Evolutionary conservation across 2,888 invertebrate genomes (phyloP).

Genomic region (Pseudococcus viburni): DNA sequence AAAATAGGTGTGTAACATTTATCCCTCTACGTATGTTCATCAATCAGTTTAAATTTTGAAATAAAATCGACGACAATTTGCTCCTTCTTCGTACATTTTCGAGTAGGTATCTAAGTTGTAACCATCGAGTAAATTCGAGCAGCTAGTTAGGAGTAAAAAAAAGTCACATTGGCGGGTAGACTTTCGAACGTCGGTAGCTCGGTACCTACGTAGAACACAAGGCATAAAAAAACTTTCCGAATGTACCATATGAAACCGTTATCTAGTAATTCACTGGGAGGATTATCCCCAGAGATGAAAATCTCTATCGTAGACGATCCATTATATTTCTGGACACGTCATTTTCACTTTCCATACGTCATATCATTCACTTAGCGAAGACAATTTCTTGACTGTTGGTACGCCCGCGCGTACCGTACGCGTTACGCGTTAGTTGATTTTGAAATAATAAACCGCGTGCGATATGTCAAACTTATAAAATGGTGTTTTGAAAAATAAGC

Average conservation of each 20-base stretch:
- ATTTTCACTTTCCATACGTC: conserved; percentile 61
- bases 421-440: conserved; percentile 20
- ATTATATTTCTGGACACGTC: conserved; percentile 66
- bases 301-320: conserved; percentile 59
- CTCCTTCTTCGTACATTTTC: no score
- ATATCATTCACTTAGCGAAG: conserved; percentile 64
- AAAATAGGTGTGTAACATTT: neutral
- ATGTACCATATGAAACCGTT: conserved; percentile 55
- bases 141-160: neutral
- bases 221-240: neutral
- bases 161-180: neutral
- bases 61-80: no score
- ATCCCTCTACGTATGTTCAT: neutral
- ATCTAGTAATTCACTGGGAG: conserved; percentile 55
- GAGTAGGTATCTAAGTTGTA: no score
- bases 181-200: neutral
- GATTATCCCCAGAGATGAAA: conserved; percentile 58
- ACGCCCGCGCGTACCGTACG: neutral
- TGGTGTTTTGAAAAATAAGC: conserved; percentile 55
- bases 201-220: neutral
- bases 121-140: no score
- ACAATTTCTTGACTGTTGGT: conserved; percentile 38
- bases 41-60: neutral
- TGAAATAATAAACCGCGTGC: conserved; percentile 46
- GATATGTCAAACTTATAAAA: conserved; percentile 34